phyloP scores from a whole-genome alignment of 2,888 invertebrate genomes.

The Chrysotoxum bicinctum region DNA sequence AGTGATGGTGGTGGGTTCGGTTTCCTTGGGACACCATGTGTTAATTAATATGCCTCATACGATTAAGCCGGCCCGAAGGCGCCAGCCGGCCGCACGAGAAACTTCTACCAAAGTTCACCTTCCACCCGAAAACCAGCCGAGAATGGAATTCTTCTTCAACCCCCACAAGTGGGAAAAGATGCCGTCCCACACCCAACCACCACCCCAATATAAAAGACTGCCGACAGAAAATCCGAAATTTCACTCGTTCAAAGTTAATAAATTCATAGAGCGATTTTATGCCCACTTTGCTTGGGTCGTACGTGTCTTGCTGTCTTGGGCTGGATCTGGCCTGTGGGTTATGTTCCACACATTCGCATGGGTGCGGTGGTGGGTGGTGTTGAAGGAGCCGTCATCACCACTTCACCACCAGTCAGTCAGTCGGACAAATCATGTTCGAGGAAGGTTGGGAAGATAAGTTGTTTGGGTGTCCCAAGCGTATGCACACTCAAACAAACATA shows the following conservation, averaged over 20 bases:
- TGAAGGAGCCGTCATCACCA: constrained; percentile 52
- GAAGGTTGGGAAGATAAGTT: constrained; percentile 61
- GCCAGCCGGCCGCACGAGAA: constrained; percentile 16
- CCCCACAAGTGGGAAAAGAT: constrained; percentile 33
- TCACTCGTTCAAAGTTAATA: constrained; percentile 70
- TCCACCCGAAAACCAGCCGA: constrained; percentile 39
- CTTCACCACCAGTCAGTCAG: constrained; percentile 59
- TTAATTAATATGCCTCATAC: constrained; percentile 71
- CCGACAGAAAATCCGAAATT: constrained; percentile 63
- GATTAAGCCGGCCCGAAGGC: constrained; percentile 35
- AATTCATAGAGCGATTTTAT: constrained; percentile 73
- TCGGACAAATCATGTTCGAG: constrained; percentile 53
- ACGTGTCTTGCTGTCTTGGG: constrained; percentile 61
- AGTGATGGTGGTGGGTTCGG: constrained; percentile 49
- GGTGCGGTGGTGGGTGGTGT: constrained; percentile 37
- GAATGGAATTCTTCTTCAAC: constrained; percentile 59
- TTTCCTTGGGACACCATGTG: constrained; percentile 67
- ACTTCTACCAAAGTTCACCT: constrained; percentile 53
- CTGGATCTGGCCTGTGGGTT: constrained; percentile 38
- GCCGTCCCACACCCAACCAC: background rate
- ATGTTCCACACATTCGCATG: constrained; percentile 15
- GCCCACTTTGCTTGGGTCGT: constrained; percentile 66
- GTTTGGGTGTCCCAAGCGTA: constrained; percentile 55
- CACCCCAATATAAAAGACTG: background rate
- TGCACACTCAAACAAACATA: background rate